Evolutionary conservation across 2,797 vertebrate species (phyloP), one percentile per base, ranked within the genome.

Genomic region (Bryconaethiops microstoma): DNA sequence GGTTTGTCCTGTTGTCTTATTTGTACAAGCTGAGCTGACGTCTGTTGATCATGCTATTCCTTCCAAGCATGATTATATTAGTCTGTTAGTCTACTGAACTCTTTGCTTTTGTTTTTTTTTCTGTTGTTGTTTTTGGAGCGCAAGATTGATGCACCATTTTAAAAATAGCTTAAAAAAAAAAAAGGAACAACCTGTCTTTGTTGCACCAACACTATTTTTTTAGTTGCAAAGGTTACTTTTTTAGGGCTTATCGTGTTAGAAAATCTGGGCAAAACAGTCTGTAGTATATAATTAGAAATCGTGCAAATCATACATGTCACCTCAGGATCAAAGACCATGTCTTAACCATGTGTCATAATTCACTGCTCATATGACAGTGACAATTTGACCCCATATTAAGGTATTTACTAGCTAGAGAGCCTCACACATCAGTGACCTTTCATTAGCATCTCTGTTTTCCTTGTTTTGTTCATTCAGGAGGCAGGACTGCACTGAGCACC

Each of bases 401-500:
- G 5, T 35, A 48, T 73, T 82, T 73, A 55, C 40, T 35, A 9
- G 21, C 9, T 16, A 12, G 29, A 62, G 76, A 14, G 10, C 13
- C 0, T 16, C 17, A 69, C 13, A 29, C 16, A 62, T 59, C 48
- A 2, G 48, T 72, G 74, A 45, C 50, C 59, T 71, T 76, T 62
- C 23, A 35, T 71, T 62, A 70, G 76, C 59, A 25, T 62, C 57
- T 78, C 42, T 23, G 60, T 17, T 73, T 23, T 54, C 52, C 39
- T 5, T 10, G 9, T 57, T 42, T 9, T 62, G 48, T 80, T 60
- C 42, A 48, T 62, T 21, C 60, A 72, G 48, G 74, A 80, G 10
- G 23, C 52, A 10, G 72, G 52, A 78, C 63, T 74, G 13, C 60
- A 72, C 72, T 82, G 74, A 73, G 50, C 81, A 80, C 77, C 73